A percentile compares a stretch with the other conserved stretches of the same genome.
Evolutionary conservation across 2,888 invertebrate species (phyloP).

Genomic region (Tortricodes alternella): DNA sequence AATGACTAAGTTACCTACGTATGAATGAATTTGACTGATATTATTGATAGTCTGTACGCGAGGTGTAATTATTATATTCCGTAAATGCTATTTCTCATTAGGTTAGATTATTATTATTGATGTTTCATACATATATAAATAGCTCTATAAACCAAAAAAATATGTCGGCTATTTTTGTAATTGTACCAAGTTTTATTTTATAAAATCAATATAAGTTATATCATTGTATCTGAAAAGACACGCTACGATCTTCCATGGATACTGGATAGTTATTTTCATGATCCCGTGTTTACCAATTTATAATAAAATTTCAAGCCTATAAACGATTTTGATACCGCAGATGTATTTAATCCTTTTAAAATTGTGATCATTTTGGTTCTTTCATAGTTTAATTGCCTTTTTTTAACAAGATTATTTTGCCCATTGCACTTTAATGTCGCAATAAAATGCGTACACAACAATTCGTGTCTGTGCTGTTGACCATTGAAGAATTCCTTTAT

Average conservation of each 20-base stretch:
- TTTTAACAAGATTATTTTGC: too few relatives aligned
- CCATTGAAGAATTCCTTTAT: too few relatives aligned
- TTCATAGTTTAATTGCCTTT: background rate
- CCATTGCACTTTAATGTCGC: too few relatives aligned
- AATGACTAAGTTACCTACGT: constrained; percentile 55
- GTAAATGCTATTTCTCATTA: constrained; percentile 56
- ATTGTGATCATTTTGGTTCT: constrained; percentile 4
- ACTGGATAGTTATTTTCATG: too few relatives aligned
- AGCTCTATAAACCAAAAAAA: constrained; percentile 66
- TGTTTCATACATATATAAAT: constrained; percentile 41
- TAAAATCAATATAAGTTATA: background rate
- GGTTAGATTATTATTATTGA: constrained; percentile 39
- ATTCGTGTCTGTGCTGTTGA: too few relatives aligned
- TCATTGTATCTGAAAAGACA: background rate
- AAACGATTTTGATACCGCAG: background rate
- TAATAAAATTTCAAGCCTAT: constrained; percentile 3
- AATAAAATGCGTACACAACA: too few relatives aligned
- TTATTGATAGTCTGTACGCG: constrained; percentile 45
- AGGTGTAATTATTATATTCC: constrained; percentile 52
- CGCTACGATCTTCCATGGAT: constrained; percentile 21
- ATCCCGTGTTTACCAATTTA: too few relatives aligned
- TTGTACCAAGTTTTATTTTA: constrained; percentile 37
- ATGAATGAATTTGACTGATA: constrained; percentile 65
- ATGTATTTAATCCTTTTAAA: background rate
- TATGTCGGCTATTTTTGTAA: constrained; percentile 67